Evolutionary conservation across 2,797 vertebrate species (phyloP).

Genomic region (Melanotaenia trifasciata): DNA sequence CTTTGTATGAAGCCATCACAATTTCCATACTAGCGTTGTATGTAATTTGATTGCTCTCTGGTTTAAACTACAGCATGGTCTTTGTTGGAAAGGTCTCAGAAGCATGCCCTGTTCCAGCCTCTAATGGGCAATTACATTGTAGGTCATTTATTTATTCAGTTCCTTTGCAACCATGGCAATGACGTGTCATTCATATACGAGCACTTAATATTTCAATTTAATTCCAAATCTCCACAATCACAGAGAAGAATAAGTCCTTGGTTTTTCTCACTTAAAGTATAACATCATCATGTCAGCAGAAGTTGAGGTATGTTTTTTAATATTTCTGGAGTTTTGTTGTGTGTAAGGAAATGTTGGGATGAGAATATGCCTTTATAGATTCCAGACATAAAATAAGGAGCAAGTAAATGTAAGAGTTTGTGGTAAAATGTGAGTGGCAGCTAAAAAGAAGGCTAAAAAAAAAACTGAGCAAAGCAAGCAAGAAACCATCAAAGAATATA

Average conservation of each 20-base stretch:
- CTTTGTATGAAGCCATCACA: slow-evolving; percentile 77
- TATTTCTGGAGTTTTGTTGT: background rate
- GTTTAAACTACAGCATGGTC: slow-evolving; percentile 76
- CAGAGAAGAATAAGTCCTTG: slow-evolving; percentile 10
- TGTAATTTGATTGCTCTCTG: slow-evolving; percentile 76
- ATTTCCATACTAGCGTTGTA: slow-evolving; percentile 78
- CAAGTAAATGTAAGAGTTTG: background rate
- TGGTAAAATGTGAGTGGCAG: background rate
- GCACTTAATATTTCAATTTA: slow-evolving; percentile 31
- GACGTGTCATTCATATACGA: slow-evolving; percentile 45
- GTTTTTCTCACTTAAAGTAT: slow-evolving; percentile 23
- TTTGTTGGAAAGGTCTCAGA: slow-evolving; percentile 77
- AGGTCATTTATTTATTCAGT: slow-evolving; percentile 75
- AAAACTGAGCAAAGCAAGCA: background rate
- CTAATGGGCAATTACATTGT: slow-evolving; percentile 76
- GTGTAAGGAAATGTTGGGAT: background rate
- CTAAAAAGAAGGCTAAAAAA: background rate
- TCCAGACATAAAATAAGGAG: background rate
- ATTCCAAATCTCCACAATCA: slow-evolving; percentile 32
- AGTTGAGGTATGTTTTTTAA: background rate
- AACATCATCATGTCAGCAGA: slow-evolving; percentile 20
- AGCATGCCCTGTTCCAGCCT: slow-evolving; percentile 74
- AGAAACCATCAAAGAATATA: background rate
- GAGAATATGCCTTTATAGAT: background rate
- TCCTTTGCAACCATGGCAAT: slow-evolving; percentile 72